These are phyloP conservation scores for Pao palembangensis DNA, from an alignment of 2,113 vertebrate genomes.

Conservation along the genomic window DNA sequence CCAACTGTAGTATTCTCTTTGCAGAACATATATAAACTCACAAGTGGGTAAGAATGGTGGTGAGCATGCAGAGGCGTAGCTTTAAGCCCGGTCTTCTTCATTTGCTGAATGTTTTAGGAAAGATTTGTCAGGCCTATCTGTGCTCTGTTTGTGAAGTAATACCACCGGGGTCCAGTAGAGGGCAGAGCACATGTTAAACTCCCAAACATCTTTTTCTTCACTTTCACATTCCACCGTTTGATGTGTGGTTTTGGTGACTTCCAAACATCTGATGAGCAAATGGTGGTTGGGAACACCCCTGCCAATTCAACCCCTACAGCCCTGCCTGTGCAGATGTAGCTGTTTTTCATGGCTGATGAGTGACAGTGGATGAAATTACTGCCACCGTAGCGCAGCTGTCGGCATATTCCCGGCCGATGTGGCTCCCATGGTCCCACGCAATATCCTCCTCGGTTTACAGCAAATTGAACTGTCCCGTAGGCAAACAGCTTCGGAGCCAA, in stretches of 20 bases:
- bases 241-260: neutral
- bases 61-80: too few relatives aligned
- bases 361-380: conserved; percentile 45
- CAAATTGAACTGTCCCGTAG: conserved; percentile 36
- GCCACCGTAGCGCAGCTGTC: conserved; percentile 33
- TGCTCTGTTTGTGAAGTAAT: too few relatives aligned
- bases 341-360: conserved; percentile 36
- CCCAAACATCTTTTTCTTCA: conserved; percentile 1
- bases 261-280: neutral
- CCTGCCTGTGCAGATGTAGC: conserved; percentile 29
- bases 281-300: conserved; percentile 13
- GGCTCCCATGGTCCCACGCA: conserved; percentile 20
- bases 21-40: too few relatives aligned
- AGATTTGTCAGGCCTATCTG: too few relatives aligned
- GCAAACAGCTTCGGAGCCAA: conserved; percentile 20
- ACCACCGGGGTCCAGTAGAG: too few relatives aligned
- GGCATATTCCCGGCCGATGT: conserved; percentile 8
- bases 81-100: too few relatives aligned
- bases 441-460: conserved; percentile 36
- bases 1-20: too few relatives aligned
- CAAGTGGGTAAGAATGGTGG: too few relatives aligned
- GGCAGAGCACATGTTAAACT: too few relatives aligned
- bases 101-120: too few relatives aligned
- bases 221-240: neutral
- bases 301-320: too few relatives aligned